Percentiles rank a stretch among this genome's conserved stretches.
Conservation (phyloP, 2,888 invertebrate genomes). For the Therioaphis trifolii region DNA sequence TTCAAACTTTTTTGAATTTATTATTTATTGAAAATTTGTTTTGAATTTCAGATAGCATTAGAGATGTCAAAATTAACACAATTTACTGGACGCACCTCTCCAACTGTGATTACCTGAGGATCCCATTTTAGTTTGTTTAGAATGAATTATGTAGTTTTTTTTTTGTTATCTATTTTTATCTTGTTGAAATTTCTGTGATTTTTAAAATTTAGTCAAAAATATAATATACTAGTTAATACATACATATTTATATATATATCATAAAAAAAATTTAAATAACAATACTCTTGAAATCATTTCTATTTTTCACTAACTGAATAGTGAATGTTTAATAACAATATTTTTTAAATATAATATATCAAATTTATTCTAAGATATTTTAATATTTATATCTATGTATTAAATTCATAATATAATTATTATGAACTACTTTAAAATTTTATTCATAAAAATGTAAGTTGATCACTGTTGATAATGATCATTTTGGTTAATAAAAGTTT, state of each 20-base stretch:
- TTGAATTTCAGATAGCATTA: constrained; percentile 77
- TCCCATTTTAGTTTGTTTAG: constrained; percentile 6
- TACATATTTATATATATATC: not conserved
- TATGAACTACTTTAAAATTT: not conserved
- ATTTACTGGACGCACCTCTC: constrained; percentile 88
- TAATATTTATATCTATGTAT: not conserved
- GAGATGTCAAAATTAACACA: constrained; percentile 83
- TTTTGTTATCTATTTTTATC: constrained; percentile 21
- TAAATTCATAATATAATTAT: not conserved
- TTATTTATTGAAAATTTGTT: constrained; percentile 4
- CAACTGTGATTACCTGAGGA: constrained; percentile 94
- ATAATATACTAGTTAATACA: constrained; percentile 17
- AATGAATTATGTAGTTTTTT: constrained; percentile 35
- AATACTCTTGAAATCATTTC: not conserved
- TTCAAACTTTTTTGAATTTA: not conserved
- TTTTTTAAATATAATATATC: not conserved
- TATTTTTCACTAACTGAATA: constrained; percentile 18
- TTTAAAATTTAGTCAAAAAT: constrained; percentile 16
- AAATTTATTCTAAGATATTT: not conserved
- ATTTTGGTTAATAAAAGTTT: constrained; percentile 2
- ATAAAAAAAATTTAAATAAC: not conserved
- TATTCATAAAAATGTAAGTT: not conserved
- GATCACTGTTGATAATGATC: constrained; percentile 21
- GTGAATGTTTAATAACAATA: not conserved
- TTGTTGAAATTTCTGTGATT: constrained; percentile 58